These are phyloP conservation scores for Mungos mungo DNA, from an alignment of 2,113 vertebrate species.

Conservation along the genomic window DNA sequence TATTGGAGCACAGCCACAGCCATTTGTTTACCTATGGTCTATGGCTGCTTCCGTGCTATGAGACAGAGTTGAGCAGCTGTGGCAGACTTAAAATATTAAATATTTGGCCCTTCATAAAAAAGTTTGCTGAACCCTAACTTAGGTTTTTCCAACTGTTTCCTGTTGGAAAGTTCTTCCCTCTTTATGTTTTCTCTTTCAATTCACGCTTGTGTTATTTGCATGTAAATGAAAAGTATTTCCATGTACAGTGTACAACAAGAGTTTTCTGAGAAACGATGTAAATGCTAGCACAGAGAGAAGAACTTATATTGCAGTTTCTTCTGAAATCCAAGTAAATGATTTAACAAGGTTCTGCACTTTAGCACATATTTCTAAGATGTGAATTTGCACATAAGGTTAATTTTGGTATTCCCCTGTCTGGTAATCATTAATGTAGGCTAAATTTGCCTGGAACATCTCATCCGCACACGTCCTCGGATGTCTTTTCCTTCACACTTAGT, in stretches of 20 bases:
- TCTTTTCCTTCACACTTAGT: slow-evolving; percentile 53
- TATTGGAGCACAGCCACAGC: not conserved
- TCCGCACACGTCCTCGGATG: slow-evolving; percentile 42
- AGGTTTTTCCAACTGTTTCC: not conserved
- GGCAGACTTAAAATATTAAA: slow-evolving; percentile 18
- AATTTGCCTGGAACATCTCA: slow-evolving; percentile 62
- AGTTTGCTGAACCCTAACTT: not conserved
- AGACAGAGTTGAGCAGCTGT: not conserved
- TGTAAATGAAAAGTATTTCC: slow-evolving; percentile 28
- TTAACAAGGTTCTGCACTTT: slow-evolving; percentile 63
- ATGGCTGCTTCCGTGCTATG: not conserved
- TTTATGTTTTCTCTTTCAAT: slow-evolving; percentile 36
- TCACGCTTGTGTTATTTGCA: not conserved
- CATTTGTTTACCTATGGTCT: not conserved
- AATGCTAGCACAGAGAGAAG: not conserved
- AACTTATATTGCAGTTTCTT: slow-evolving; percentile 52
- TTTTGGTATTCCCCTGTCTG: slow-evolving; percentile 69
- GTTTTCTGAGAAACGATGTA: slow-evolving; percentile 21
- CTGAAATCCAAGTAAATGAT: slow-evolving; percentile 65
- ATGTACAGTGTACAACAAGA: not conserved
- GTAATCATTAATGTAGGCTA: slow-evolving; percentile 68
- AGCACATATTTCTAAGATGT: slow-evolving; percentile 58
- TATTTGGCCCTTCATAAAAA: not conserved
- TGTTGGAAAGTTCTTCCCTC: not conserved
- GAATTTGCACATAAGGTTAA: slow-evolving; percentile 64